These are phyloP conservation scores for Phasianus colchicus DNA, from an alignment of 2,113 vertebrate genomes.

Conservation along the genomic window DNA sequence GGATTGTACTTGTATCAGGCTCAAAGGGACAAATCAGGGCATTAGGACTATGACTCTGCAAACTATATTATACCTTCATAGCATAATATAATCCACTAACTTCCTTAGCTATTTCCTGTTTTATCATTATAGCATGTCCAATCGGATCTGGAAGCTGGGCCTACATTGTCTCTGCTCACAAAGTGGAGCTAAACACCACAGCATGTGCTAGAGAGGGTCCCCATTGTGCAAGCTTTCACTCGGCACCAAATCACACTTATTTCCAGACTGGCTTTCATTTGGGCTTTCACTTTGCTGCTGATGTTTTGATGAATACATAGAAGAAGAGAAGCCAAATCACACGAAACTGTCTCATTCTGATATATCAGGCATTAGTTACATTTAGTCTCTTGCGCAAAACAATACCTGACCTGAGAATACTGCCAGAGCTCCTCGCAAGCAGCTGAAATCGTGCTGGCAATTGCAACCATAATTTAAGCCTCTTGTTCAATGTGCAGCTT, in stretches of 20 bases:
- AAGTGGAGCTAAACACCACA: background rate
- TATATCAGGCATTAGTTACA: background rate
- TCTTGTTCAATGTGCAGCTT: background rate
- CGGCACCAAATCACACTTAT: background rate
- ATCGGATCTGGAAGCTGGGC: background rate
- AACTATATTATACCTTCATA: background rate
- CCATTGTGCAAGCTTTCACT: background rate
- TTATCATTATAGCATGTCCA: accelerated
- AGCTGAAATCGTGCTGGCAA: constrained; percentile 3
- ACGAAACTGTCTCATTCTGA: background rate
- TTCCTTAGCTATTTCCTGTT: background rate
- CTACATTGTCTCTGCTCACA: background rate
- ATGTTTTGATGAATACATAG: background rate
- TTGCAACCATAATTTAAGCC: constrained; percentile 32
- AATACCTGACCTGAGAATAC: constrained; percentile 5
- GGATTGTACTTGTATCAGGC: background rate
- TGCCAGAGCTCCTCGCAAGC: background rate
- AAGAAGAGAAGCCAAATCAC: constrained; percentile 31
- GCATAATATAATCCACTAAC: accelerated
- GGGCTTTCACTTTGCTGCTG: background rate
- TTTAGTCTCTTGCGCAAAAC: background rate
- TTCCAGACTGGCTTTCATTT: background rate
- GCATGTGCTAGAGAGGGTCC: background rate
- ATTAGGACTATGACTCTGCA: background rate
- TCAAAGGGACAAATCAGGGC: background rate